These are phyloP conservation scores for Cuculus canorus DNA, from an alignment of 2,797 vertebrate species.

Conservation along the genomic window DNA sequence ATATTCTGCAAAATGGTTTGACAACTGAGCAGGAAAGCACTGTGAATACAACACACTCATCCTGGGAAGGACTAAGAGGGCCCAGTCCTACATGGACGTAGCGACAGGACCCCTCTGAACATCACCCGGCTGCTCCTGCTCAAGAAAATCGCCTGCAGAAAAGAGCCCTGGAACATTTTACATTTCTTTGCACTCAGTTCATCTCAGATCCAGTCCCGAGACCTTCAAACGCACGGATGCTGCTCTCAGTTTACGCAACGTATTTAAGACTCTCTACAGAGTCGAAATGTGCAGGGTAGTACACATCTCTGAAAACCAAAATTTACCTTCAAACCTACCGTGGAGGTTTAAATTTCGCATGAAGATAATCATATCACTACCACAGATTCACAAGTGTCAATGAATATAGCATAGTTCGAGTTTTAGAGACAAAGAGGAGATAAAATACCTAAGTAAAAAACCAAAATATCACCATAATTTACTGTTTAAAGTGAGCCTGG, in stretches of 20 bases:
- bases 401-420: background rate
- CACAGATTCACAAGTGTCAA: fast-evolving
- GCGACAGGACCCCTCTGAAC: fast-evolving
- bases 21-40: constrained; percentile 23
- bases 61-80: background rate
- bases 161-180: background rate
- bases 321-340: background rate
- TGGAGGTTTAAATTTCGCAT: background rate
- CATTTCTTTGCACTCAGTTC: background rate
- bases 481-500: background rate
- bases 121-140: background rate
- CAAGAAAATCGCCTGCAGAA: background rate
- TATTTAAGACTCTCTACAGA: background rate
- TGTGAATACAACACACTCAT: background rate
- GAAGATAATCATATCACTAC: background rate
- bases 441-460: background rate
- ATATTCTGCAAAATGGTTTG: constrained; percentile 34
- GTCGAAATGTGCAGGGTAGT: background rate
- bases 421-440: background rate
- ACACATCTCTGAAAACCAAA: background rate
- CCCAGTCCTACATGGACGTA: background rate
- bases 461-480: background rate
- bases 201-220: background rate
- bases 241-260: background rate
- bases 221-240: background rate